Percentiles rank a stretch among this genome's conserved stretches.
Conservation (phyloP, 2,888 invertebrate genomes). For the Adineta ricciae region DNA sequence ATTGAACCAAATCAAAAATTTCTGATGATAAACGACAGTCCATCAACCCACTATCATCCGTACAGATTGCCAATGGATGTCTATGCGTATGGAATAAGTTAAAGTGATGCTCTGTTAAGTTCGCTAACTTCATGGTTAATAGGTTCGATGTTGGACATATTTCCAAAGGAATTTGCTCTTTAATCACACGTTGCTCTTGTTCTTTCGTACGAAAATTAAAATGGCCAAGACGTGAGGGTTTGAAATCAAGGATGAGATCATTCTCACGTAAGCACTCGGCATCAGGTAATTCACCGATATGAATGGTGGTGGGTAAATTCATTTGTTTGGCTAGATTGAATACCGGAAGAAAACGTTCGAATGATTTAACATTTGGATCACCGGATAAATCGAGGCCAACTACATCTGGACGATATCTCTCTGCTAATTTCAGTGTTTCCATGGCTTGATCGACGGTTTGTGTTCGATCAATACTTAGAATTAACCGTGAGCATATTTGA, state of each 20-base stretch:
- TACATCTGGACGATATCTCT: neutral
- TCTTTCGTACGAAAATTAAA: constrained; percentile 23
- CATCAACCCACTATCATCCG: constrained; percentile 32
- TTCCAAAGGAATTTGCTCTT: constrained; percentile 30
- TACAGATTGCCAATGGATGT: constrained; percentile 32
- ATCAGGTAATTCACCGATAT: constrained; percentile 29
- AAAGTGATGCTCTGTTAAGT: constrained; percentile 28
- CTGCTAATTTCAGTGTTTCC: constrained; percentile 26
- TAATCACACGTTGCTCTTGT: constrained; percentile 22
- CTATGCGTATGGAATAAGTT: constrained; percentile 21
- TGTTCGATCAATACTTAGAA: constrained; percentile 31
- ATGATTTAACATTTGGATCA: constrained; percentile 25
- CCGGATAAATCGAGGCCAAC: constrained; percentile 32
- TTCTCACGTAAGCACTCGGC: constrained; percentile 21
- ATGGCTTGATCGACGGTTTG: constrained; percentile 26
- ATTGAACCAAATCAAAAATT: neutral
- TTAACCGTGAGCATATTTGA: constrained; percentile 14
- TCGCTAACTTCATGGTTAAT: constrained; percentile 24
- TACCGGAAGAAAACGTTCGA: constrained; percentile 16
- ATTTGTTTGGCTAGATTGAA: constrained; percentile 11
- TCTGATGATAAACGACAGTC: constrained; percentile 27
- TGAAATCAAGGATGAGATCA: constrained; percentile 21
- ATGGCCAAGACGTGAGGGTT: constrained; percentile 30
- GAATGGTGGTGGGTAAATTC: constrained; percentile 25
- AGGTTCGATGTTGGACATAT: constrained; percentile 33